A percentile compares a stretch with the other conserved stretches of the same genome.
Evolutionary conservation across 2,113 vertebrate species (phyloP).

Genomic region (Prietella phreatophila): DNA sequence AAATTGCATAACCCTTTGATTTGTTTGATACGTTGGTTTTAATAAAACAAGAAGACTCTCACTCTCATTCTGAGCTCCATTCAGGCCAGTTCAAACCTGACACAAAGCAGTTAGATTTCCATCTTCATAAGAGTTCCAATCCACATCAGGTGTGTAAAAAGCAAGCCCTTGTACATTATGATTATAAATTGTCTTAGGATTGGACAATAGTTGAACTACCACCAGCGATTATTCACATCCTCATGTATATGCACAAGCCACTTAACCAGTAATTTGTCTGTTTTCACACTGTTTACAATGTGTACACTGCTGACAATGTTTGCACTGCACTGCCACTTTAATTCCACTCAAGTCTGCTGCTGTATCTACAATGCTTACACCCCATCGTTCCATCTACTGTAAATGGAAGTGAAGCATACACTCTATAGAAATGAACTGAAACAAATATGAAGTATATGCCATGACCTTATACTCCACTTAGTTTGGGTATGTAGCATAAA

Average conservation of each 20-base stretch:
- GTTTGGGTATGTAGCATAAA: neutral
- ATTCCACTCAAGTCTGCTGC: no score
- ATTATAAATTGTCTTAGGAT: no score
- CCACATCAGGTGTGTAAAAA: neutral
- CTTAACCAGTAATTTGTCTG: no score
- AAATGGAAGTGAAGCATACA: neutral
- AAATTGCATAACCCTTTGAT: neutral
- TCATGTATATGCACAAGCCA: no score
- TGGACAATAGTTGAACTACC: no score
- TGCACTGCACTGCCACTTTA: no score
- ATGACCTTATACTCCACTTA: neutral
- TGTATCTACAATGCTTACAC: no score
- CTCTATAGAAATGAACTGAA: neutral
- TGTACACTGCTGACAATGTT: no score
- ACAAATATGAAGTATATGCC: neutral
- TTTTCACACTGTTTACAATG: no score
- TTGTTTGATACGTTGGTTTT: neutral
- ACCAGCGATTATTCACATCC: no score
- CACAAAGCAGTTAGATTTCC: neutral
- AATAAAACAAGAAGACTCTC: neutral
- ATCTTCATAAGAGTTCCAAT: neutral
- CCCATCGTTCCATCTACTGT: no score
- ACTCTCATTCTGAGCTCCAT: neutral
- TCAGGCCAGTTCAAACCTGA: neutral
- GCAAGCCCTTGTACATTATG: neutral